Base-by-base conservation (phyloP, 2,113 vertebrate genomes). In the Delphinus delphis region DNA sequence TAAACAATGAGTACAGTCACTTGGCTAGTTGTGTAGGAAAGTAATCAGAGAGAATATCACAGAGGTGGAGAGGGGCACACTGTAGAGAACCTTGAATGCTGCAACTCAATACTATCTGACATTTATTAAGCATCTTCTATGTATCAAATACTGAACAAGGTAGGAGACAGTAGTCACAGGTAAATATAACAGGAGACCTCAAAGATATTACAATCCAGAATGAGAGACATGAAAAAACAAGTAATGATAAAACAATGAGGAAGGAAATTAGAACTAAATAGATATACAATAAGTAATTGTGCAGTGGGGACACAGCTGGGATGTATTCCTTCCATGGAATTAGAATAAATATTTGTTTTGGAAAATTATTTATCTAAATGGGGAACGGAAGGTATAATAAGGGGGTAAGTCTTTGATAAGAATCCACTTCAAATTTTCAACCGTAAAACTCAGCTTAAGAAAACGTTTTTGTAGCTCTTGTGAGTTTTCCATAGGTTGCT, bases 381-480 rank as follows among this genome's bases (percentile, higher is more conserved):
- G 20, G 26, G 18, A 26, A 21, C 65, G 1, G 25, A 31, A 50
- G 4, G 14, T 44, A n/a, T 44, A 85, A 80, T 23, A n/a, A 87
- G 6, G 14, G 25, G 6, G 7, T n/a, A 36, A 53, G 33, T 63
- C 36, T 79, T 83, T 41, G 74, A 55, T 62, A 87, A 71, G 31
- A 74, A 87, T 70, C 33, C 62, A 97, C 31, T 93, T 91, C 18
- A 90, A 91, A 87, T 20, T 79, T 91, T 58, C 17, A 81, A 47
- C 20, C 41, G 68, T 58, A 36, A 86, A 18, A n/a, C n/a, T 55
- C 82, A 76, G 58, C 41, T 96, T 86, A 81, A 67, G 55, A 79
- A 79, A 77, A 36, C 18, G 15, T 94, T 93, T 92, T 60, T 60
- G 47, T 33, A 82, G 23, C 28, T 68, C 33, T 58, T 44, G 0